Evolutionary conservation across 2,113 vertebrate species (phyloP), one percentile per base, ranked within the genome.

Genomic region (Pongo abelii): DNA sequence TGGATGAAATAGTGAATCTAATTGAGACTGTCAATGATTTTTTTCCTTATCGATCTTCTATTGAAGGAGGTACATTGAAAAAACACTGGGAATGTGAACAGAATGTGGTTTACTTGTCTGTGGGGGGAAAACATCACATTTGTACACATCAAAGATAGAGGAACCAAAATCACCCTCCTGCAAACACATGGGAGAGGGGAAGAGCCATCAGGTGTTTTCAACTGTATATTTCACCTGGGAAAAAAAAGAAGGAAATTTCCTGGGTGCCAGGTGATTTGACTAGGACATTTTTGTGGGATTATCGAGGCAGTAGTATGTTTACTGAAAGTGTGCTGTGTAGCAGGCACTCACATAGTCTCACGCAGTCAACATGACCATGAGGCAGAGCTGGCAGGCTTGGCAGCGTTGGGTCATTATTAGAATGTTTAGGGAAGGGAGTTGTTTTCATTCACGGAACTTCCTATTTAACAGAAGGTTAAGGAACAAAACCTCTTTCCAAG

Each of bases 331-430:
- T 27, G 2, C 38, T 27, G 0, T 25, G 18, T 38, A 13, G 14
- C 1, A 1, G 30, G 50, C 46, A 43, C 0, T 0, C 10, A 4
- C 4, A 0, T 7, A 12, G 3, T 40, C 43, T n/a, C 3, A 12
- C 1, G 25, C 1, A 52, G 59, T 70, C 70, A 18, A 14, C 8
- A 1, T 1, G n/a, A 1, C 40, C 50, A 5, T 2, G 38, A n/a
- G 46, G 23, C 11, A 4, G 23, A 22, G 59, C 9, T 8, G 18
- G 50, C 0, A 18, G 43, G 0, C 6, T 8, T 32, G n/a, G 10
- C 2, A 3, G 50, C 22, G 1, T 4, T 11, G 32, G 8, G 72
- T 35, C 92, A 74, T 32, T 8, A 13, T 64, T 46, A 83, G 50
- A 25, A 55, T 14, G 70, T 23, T 79, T 11, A 38, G 48, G 61